Evolutionary conservation across 2,113 vertebrate genomes (phyloP).

Genomic region (Coreoperca whiteheadi): DNA sequence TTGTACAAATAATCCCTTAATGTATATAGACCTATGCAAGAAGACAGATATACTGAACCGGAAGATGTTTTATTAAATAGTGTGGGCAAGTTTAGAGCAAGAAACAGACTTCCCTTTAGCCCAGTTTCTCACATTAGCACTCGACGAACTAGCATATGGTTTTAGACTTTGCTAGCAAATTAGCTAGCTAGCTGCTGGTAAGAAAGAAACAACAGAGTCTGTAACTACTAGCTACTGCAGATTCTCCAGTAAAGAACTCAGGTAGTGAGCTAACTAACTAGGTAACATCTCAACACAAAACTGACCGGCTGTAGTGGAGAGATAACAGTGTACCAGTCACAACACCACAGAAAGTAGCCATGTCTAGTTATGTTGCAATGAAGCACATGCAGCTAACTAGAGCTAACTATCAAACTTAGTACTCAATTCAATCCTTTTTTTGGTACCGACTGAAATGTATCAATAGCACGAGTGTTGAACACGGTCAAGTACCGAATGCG

Average conservation of each 20-base stretch:
- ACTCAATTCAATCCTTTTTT: neutral
- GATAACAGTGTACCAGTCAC: neutral
- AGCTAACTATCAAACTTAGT: neutral
- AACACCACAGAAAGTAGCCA: neutral
- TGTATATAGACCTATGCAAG: neutral
- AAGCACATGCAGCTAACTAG: neutral
- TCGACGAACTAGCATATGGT: neutral
- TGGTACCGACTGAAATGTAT: no score
- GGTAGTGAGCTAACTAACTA: neutral
- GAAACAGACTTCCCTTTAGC: neutral
- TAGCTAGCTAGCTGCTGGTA: neutral
- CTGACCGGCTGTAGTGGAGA: no score
- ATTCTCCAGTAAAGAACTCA: neutral
- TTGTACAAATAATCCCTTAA: neutral
- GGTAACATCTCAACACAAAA: no score
- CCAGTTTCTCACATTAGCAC: neutral
- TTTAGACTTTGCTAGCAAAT: neutral
- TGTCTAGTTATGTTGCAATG: neutral
- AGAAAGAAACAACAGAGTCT: neutral
- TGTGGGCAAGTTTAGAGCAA: neutral
- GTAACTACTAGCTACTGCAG: neutral
- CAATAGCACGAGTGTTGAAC: neutral
- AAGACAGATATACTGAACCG: neutral
- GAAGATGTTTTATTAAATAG: neutral
- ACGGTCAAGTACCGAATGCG: neutral